Evolutionary conservation across 92 coral and sea anemone species (phyloP).

Genomic region (Anthopleura xanthogrammica): DNA sequence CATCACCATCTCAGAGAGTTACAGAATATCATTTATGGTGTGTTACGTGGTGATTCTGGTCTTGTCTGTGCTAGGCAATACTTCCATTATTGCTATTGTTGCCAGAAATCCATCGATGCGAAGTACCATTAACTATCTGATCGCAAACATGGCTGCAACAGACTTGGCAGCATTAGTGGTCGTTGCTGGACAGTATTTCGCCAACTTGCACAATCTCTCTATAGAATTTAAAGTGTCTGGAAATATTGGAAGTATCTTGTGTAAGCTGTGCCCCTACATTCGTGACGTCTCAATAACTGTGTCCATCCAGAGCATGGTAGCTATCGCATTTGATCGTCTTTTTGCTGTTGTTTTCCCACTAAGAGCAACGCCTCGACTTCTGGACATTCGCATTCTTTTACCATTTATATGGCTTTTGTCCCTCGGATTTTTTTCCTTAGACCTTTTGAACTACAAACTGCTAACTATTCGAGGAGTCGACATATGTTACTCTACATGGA

Average conservation of each 20-base stretch:
- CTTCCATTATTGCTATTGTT: conserved; percentile 14
- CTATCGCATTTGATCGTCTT: conserved; percentile 29
- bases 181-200: background rate
- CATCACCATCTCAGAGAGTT: too few relatives aligned
- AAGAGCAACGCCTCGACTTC: conserved; percentile 10
- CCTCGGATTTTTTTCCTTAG: conserved; percentile 1
- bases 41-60: conserved; percentile 1
- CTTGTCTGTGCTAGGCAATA: conserved; percentile 17
- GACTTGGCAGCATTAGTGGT: conserved; percentile 14
- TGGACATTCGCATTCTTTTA: conserved; percentile 8
- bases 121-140: conserved; percentile 17
- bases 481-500: background rate
- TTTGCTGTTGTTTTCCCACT: conserved; percentile 38
- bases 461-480: background rate
- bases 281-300: conserved; percentile 18
- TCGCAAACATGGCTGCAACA: conserved; percentile 32
- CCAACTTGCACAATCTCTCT: background rate
- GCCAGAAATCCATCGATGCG: conserved; percentile 5
- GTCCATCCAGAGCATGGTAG: conserved; percentile 16
- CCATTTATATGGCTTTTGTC: conserved; percentile 11
- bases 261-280: conserved; percentile 5
- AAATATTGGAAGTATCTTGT: conserved; percentile 1
- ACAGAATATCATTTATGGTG: background rate
- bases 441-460: background rate
- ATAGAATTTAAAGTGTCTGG: background rate